Percentiles rank a stretch among this genome's conserved stretches.
Conservation (phyloP, 2,888 invertebrate species). For the Epistrophe grossulariae region DNA sequence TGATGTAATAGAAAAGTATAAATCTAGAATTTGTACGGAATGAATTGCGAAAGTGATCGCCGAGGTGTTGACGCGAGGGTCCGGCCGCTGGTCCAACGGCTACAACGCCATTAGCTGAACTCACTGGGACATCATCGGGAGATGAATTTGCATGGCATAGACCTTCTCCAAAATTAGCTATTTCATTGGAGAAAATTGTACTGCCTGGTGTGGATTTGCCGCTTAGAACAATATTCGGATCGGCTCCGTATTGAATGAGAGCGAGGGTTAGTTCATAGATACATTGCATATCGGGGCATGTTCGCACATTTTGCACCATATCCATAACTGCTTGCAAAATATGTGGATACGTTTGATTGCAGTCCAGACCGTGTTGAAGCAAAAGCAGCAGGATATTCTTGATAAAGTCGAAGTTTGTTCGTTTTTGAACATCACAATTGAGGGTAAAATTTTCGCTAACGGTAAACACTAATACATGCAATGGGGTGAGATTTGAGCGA, state of each 20-base stretch:
- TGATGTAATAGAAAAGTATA: slow-evolving; percentile 89
- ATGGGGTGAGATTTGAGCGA: slow-evolving; percentile 88
- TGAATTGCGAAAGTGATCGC: slow-evolving; percentile 83
- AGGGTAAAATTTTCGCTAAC: slow-evolving; percentile 89
- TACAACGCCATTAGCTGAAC: slow-evolving; percentile 66
- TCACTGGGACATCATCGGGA: slow-evolving; percentile 70
- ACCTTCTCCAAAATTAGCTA: slow-evolving; percentile 82
- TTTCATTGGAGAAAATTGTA: slow-evolving; percentile 83
- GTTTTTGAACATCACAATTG: slow-evolving; percentile 88
- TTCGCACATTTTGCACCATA: slow-evolving; percentile 89
- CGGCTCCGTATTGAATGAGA: slow-evolving; percentile 90
- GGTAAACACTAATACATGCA: slow-evolving; percentile 89
- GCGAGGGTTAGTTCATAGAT: slow-evolving; percentile 89
- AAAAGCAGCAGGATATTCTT: slow-evolving; percentile 88
- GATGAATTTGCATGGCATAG: slow-evolving; percentile 77
- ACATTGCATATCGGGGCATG: slow-evolving; percentile 88
- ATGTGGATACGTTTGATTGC: slow-evolving; percentile 88
- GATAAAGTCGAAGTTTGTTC: slow-evolving; percentile 88
- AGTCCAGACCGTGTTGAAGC: slow-evolving; percentile 88
- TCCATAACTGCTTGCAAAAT: slow-evolving; percentile 89
- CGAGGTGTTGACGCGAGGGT: slow-evolving; percentile 77
- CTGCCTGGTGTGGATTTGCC: slow-evolving; percentile 83
- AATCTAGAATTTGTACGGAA: slow-evolving; percentile 84
- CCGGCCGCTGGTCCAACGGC: slow-evolving; percentile 72
- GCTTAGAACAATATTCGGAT: slow-evolving; percentile 88